Base-by-base conservation (phyloP, 2,888 invertebrate species). In the Axea sp. region DNA sequence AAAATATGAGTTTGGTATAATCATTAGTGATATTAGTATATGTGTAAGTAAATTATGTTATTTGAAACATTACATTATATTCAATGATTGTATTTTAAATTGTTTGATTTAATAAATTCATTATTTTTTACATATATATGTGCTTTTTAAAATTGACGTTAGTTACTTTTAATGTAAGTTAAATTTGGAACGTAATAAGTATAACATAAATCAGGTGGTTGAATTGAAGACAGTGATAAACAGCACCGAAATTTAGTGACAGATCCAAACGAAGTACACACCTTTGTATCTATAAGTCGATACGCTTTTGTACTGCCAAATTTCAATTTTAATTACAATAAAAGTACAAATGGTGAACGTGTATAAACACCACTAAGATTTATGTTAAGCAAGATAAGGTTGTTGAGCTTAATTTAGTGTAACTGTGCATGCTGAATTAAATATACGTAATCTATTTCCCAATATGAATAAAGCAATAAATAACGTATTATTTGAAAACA, bases 231-330 rank as follows among this genome's bases (percentile, higher is more conserved):
- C 60, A 69, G 45, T 68, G 68, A 69, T 60, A 69, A 69, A 60
- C 60, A 51, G 53, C 69, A 37, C 7, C 37, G 69, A 69, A 69
- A 53, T 69, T 68, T 69, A 53, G 69, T 69, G 69, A 60, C 69
- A 60, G 69, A 69, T 35, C 45, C 69, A 60, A 69, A 69, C 60
- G 69, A 45, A 53, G 39, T 31, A 51, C 62, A 55, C 55, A 62
- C 69, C 69, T 71, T 71, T 62, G 69, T 31, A 71, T 71, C 69
- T 71, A 24, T 28, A 71, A 47, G 15, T 71, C 55, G 69, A 71
- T 71, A 62, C 53, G 69, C 60, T 47, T 62, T 71, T 55, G 24
- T 55, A 47, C 55, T 62, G 69, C 62, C 55, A 71, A 71, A 71
- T 62, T 62, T 71, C 62, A 62, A 62, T 33, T 62, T 62, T 62